These are phyloP conservation scores for Proisotoma minuta DNA, from an alignment of 2,888 invertebrate species.

Conservation along the genomic window DNA sequence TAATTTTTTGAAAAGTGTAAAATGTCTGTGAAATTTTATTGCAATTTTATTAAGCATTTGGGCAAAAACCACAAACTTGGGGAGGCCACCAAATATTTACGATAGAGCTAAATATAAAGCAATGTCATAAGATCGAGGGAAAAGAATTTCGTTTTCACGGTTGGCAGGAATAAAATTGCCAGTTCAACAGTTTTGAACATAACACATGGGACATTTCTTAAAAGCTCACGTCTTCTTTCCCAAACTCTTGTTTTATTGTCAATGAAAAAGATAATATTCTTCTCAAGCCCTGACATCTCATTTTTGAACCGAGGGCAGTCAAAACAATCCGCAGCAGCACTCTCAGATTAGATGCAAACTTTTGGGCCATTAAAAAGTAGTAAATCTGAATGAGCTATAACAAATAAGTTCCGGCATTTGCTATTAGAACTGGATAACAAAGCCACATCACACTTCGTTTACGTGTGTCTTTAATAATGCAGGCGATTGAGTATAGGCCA, in stretches of 20 bases:
- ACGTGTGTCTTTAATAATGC: too few relatives aligned
- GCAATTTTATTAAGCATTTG: conserved; percentile 12
- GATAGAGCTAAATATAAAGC: background rate
- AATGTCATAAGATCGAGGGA: too few relatives aligned
- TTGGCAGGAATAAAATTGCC: conserved; percentile 9
- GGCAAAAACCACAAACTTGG: conserved; percentile 1
- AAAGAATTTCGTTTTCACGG: conserved; percentile 2
- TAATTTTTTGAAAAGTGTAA: conserved; percentile 4
- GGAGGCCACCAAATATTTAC: background rate
- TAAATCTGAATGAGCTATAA: too few relatives aligned
- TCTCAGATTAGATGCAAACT: too few relatives aligned
- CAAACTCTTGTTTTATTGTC: conserved; percentile 15
- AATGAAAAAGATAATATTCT: conserved; percentile 10
- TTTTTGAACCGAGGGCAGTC: conserved; percentile 2
- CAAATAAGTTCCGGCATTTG: too few relatives aligned
- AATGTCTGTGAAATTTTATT: conserved; percentile 5
- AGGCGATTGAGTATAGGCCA: too few relatives aligned
- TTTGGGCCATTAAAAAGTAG: too few relatives aligned
- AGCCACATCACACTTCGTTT: too few relatives aligned
- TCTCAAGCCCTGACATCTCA: conserved; percentile 1
- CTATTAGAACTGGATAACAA: too few relatives aligned
- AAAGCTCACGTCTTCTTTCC: conserved; percentile 7
- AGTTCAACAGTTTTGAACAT: conserved; percentile 4
- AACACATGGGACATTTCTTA: conserved; percentile 13
- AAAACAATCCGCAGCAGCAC: background rate